phyloP scores from a whole-genome alignment of 1,140 invertebrate species.

The Homarus americanus region DNA sequence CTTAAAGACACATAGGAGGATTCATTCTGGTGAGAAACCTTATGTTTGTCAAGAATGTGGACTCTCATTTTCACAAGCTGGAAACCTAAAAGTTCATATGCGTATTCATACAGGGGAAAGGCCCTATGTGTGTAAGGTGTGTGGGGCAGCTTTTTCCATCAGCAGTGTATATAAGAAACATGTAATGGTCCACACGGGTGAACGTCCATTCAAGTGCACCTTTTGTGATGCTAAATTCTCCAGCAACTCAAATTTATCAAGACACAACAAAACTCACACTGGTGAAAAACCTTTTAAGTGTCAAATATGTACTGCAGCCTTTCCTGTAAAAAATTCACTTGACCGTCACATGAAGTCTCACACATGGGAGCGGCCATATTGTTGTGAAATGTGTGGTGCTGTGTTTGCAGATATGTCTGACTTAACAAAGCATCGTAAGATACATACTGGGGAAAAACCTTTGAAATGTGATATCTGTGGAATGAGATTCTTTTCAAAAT shows the following conservation, averaged over 20 bases:
- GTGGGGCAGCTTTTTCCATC: slow-evolving; percentile 38
- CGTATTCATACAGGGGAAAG: slow-evolving; percentile 36
- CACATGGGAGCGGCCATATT: slow-evolving; percentile 33
- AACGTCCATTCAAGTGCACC: slow-evolving; percentile 22
- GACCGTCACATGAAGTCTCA: slow-evolving; percentile 23
- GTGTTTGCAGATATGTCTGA: slow-evolving; percentile 40
- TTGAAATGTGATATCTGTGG: slow-evolving; percentile 42
- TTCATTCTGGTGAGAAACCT: slow-evolving; percentile 46
- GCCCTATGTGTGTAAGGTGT: slow-evolving; percentile 29
- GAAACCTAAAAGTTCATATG: slow-evolving; percentile 42
- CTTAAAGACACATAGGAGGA: slow-evolving; percentile 30
- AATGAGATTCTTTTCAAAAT: slow-evolving; percentile 39
- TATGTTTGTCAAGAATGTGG: slow-evolving; percentile 39
- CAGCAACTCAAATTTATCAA: slow-evolving; percentile 36
- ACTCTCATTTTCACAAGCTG: slow-evolving; percentile 30
- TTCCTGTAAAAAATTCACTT: slow-evolving; percentile 20
- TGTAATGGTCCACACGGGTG: slow-evolving; percentile 33
- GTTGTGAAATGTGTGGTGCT: slow-evolving; percentile 28
- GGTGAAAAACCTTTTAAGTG: slow-evolving; percentile 49
- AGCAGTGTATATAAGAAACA: slow-evolving; percentile 48
- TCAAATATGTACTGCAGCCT: background rate
- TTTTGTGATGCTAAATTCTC: slow-evolving; percentile 38
- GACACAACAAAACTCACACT: slow-evolving; percentile 45
- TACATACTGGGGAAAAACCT: slow-evolving; percentile 33
- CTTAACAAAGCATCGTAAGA: slow-evolving; percentile 35